These are phyloP conservation scores for Poeciliopsis paucimaculata DNA, from an alignment of 2,797 vertebrate species.

Conservation along the genomic window DNA sequence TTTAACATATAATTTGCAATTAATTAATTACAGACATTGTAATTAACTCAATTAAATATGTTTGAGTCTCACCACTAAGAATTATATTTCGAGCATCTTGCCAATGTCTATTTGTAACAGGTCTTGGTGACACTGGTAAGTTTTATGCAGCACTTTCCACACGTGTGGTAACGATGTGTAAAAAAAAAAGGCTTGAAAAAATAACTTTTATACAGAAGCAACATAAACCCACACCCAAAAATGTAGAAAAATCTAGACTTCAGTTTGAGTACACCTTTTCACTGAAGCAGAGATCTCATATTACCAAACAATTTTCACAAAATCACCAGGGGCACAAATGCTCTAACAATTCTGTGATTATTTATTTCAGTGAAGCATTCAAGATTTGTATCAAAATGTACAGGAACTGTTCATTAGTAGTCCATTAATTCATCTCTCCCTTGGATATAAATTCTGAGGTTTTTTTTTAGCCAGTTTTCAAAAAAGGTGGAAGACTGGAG, in stretches of 20 bases:
- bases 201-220: not conserved
- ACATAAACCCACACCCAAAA: not conserved
- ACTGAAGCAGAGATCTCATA: not conserved
- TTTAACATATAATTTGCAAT: no score
- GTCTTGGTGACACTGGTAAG: not conserved
- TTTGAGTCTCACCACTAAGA: not conserved
- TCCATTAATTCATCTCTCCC: not conserved
- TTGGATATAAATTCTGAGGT: not conserved
- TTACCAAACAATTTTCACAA: not conserved
- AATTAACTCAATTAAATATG: no score
- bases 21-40: no score
- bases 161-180: not conserved
- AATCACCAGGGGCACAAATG: not conserved
- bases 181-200: not conserved
- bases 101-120: not conserved
- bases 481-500: not conserved
- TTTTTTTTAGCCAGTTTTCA: not conserved
- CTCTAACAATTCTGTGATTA: not conserved
- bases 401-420: not conserved
- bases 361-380: not conserved
- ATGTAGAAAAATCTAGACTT: not conserved
- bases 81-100: not conserved
- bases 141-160: not conserved
- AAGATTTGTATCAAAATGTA: not conserved
- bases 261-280: not conserved